These are phyloP conservation scores for Microtus ochrogaster DNA, from an alignment of 2,113 vertebrate species.

Conservation along the genomic window DNA sequence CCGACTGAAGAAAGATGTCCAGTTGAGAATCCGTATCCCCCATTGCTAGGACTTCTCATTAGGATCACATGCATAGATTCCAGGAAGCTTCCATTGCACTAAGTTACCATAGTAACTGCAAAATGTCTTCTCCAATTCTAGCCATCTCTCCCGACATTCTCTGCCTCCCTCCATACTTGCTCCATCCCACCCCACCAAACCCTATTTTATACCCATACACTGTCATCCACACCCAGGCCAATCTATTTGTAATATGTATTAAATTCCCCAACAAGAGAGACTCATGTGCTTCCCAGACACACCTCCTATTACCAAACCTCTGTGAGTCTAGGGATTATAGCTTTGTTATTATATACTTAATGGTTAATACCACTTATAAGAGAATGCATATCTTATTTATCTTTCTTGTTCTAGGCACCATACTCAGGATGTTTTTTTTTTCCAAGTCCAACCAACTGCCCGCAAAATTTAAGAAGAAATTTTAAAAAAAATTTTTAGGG, in stretches of 20 bases:
- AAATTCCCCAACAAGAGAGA: too few relatives aligned
- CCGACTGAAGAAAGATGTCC: background rate
- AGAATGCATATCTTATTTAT: background rate
- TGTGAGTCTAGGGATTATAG: background rate
- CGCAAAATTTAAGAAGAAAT: background rate
- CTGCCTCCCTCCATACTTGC: background rate
- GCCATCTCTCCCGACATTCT: background rate
- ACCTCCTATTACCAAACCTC: too few relatives aligned
- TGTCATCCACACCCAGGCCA: background rate
- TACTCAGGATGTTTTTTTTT: background rate
- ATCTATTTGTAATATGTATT: background rate
- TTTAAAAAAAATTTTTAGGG: background rate
- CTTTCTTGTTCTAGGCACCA: background rate
- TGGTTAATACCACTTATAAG: background rate
- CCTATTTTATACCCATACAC: too few relatives aligned
- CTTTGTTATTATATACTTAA: background rate
- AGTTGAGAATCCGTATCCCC: accelerated
- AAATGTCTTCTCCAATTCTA: background rate
- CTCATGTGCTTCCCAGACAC: too few relatives aligned
- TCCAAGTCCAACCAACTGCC: background rate
- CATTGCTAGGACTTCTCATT: background rate
- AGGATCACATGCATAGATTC: background rate
- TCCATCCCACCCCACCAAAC: background rate
- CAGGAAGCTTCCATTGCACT: background rate
- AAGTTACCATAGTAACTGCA: background rate